Base-by-base conservation (phyloP, 1,140 invertebrate genomes). In the Euwallacea similis region DNA sequence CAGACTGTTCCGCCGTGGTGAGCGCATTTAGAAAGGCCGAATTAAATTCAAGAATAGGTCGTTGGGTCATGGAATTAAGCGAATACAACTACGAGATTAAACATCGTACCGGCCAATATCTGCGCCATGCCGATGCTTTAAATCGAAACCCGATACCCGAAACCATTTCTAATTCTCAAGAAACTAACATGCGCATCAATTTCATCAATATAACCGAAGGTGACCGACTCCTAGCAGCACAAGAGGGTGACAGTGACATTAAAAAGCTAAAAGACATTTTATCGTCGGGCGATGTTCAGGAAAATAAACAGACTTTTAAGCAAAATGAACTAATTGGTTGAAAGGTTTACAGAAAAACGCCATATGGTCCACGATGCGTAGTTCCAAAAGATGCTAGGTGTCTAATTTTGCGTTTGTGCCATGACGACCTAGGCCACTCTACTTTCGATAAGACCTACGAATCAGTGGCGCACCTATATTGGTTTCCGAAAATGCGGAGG, bases 71-170 rank as follows among this genome's bases (percentile, higher is more conserved):
- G 2, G 44, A 7, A 11, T 47, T 47, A 11, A 47, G 44, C 11
- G 44, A 47, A 47, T 47, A 47, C 11, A 11, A 47, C 11, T 47
- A 47, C 44, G 44, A 47, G 11, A 47, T 47, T 47, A 47, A 47
- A 47, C 44, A 47, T 50, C 7, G 16, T 13, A 69, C 6, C 55
- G 44, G 42, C 16, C 15, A 33, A 41, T 75, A 71, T 33, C 81
- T 82, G 78, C 65, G 73, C 42, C 80, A 82, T 58, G 81, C 79
- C 0, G 82, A 84, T 74, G 79, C 80, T 0, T 67, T 83, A 7
- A 55, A 15, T 55, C 8, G 44, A 11, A 47, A 47, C 11, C 44
- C 44, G 7, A n/a, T n/a, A n/a, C n/a, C n/a, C n/a, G n/a, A n/a
- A n/a, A n/a, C n/a, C n/a, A n/a, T n/a, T n/a, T n/a, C n/a, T n/a